Evolutionary conservation across 1,140 invertebrate genomes (phyloP), one percentile per base, ranked within the genome.

Genomic region (Octopus bimaculoides): DNA sequence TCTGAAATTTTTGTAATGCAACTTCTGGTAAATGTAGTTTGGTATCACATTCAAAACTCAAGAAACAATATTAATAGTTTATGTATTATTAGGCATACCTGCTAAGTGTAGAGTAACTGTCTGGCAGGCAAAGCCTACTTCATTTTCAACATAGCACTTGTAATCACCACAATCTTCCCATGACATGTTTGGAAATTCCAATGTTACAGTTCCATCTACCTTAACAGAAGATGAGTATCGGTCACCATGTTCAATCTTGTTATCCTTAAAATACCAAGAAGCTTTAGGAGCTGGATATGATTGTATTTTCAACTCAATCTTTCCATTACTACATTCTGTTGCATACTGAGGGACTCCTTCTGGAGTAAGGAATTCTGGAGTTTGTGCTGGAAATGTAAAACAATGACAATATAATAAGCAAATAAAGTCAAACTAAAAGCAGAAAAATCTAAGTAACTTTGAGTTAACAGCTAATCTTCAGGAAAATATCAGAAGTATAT

Each of bases 111-210:
- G 90, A 17, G 93, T 92, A 5, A 98, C 95, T 17, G 93, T 92
- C 86, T 97, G 96, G 17, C 94, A 92, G 5, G 91, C 91, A 86
- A 95, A 94, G 0, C 98, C 98, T 87, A 97, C 95, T 85, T 97
- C 95, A 90, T 99, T 99, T 20, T 92, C 94, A 4, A 97, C 97
- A 4, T 96, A 93, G 52, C 96, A 97, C 89, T 97, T 97, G 89
- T 98, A 99, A 78, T 93, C 92, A 41, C 98, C 98, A n/a, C 95
- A 95, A 90, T 98, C 96, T 41, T 94, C 91, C 80, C 77, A 79
- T 17, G 78, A 82, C 80, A 89, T 81, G 14, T 84, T 82, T 52
- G 81, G 61, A 61, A 90, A 85, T 74, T 89, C 87, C 66, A 90
- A 84, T 52, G 84, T 85, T 10, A 85, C 81, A 66, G 54, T 78